Conservation (phyloP, 2,113 vertebrate genomes). For the Micronycteris hirsuta region DNA sequence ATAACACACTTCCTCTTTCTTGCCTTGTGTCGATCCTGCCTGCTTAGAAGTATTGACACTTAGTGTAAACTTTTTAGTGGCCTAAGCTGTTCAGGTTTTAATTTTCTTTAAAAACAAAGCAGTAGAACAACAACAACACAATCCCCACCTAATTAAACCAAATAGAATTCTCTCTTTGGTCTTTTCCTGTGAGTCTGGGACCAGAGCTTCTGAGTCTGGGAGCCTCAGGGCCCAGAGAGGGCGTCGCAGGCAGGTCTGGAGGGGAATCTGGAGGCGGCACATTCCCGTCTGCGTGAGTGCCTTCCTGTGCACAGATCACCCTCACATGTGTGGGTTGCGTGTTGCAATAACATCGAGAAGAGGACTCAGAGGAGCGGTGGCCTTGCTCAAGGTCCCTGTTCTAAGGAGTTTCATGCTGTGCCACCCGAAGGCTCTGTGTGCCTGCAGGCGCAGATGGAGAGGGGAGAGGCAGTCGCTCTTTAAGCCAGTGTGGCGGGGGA, state of each 20-base stretch:
- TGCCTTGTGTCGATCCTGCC: neutral
- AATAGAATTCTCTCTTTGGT: neutral
- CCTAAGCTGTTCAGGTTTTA: neutral
- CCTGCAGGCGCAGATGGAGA: neutral
- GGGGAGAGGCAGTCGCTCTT: neutral
- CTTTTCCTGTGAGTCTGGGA: neutral
- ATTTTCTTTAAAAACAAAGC: constrained; percentile 32
- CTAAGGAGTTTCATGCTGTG: accelerated
- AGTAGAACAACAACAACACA: neutral
- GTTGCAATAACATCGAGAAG: neutral
- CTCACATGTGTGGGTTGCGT: neutral
- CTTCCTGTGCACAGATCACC: neutral
- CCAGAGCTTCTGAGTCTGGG: neutral
- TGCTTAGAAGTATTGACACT: neutral
- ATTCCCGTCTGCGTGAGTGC: accelerated
- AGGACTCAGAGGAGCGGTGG: neutral
- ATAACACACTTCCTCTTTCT: neutral
- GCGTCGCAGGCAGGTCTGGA: too few relatives aligned
- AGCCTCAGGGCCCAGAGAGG: neutral
- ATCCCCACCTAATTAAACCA: neutral
- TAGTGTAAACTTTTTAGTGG: neutral
- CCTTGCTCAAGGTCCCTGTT: neutral
- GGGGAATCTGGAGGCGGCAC: neutral
- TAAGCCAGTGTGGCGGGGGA: neutral
- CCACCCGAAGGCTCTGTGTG: neutral